phyloP scores from a whole-genome alignment of 2,797 vertebrate genomes.

The Leuciscus waleckii region DNA sequence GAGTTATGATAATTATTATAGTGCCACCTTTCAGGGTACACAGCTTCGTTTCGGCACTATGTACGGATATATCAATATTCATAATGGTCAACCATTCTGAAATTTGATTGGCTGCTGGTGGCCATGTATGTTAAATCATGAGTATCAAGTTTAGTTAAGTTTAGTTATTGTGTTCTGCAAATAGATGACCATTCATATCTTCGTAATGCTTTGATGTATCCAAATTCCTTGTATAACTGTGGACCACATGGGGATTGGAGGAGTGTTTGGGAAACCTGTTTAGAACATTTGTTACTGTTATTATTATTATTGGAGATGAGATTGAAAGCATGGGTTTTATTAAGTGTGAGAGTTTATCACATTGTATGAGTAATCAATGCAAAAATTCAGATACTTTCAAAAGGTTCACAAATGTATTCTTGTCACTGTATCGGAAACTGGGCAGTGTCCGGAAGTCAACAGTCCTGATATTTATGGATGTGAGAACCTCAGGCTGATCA shows the following conservation, averaged over 20 bases:
- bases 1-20: neutral
- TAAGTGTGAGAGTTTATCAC: neutral
- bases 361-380: neutral
- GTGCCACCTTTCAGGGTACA: neutral
- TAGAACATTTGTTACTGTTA: neutral
- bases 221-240: neutral
- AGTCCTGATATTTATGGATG: neutral
- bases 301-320: neutral
- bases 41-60: neutral
- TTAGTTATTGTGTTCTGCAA: neutral
- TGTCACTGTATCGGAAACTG: neutral
- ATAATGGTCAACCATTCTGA: neutral
- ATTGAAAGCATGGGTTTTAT: too few species aligned
- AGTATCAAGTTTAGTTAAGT: neutral
- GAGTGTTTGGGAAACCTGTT: too few species aligned
- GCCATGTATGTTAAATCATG: neutral
- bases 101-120: neutral
- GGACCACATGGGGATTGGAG: too few species aligned
- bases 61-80: neutral
- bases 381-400: neutral
- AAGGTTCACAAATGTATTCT: neutral
- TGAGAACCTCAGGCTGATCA: neutral
- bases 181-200: neutral
- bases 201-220: neutral
- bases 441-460: neutral